phyloP scores from a whole-genome alignment of 1,140 invertebrate species.

The Ceratina calcarata region DNA sequence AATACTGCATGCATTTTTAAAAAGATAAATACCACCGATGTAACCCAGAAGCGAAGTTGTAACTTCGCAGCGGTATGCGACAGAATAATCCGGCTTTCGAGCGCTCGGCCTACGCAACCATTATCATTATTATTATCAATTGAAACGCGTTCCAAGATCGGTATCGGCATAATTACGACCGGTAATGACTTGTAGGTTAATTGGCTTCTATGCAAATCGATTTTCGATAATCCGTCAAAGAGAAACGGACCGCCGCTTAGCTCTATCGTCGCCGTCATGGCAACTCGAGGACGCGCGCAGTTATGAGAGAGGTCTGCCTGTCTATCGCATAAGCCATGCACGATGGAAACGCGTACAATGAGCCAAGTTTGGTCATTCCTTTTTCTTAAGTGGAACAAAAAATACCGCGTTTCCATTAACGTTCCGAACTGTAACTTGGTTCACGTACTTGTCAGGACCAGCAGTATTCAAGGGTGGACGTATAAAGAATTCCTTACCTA shows the following conservation, averaged over 20 bases:
- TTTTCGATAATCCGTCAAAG: slow-evolving; percentile 67
- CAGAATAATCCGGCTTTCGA: too few relatives aligned
- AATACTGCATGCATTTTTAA: slow-evolving; percentile 39
- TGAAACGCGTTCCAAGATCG: slow-evolving; percentile 57
- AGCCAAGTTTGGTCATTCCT: background rate
- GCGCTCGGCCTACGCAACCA: slow-evolving; percentile 1
- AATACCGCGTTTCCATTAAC: too few relatives aligned
- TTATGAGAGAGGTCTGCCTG: slow-evolving; percentile 29
- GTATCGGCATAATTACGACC: slow-evolving; percentile 57
- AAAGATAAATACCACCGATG: background rate
- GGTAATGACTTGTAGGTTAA: slow-evolving; percentile 64
- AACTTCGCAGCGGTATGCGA: too few relatives aligned
- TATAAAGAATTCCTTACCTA: too few relatives aligned
- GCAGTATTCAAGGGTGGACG: too few relatives aligned
- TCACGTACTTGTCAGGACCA: too few relatives aligned
- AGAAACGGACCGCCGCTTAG: slow-evolving; percentile 21
- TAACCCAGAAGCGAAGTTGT: too few relatives aligned
- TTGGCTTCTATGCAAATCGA: slow-evolving; percentile 57
- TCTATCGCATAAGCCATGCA: background rate
- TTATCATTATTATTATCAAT: slow-evolving; percentile 65
- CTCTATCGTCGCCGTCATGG: slow-evolving; percentile 33
- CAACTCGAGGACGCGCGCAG: slow-evolving; percentile 33
- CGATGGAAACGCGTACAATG: too few relatives aligned
- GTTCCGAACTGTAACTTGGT: too few relatives aligned
- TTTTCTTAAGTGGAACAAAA: background rate